Base-by-base conservation (phyloP, 1,140 invertebrate genomes). In the Drosophila albomicans region DNA sequence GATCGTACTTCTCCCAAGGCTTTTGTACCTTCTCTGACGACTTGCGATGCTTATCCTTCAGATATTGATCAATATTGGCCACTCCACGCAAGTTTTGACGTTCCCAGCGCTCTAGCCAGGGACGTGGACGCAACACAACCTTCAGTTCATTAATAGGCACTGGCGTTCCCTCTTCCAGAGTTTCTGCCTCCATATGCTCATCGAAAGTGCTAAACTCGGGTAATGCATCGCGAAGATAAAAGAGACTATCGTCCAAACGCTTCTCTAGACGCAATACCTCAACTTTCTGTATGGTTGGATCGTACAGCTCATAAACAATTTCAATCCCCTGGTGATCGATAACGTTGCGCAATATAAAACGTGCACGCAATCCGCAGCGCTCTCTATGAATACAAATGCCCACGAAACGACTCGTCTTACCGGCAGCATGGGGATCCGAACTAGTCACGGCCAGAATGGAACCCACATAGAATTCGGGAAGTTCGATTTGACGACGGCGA, bases 401-500 rank as follows among this genome's bases (percentile, higher is more conserved):
- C 61, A 99, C 96, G 94, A 99, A 99, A 90, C 95, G 94, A 88
- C 95, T 98, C 0, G 93, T 93, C 93, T 99, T 99, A 41, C 95
- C 96, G 11, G 96, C 95, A 38, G 97, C 95, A 94, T 99, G 96
- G 45, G 93, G 94, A 93, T 99, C 98, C 1, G 98, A 96, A 64
- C 96, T 95, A n/a, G 96, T 97, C 1, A 99, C 98, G 51, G 98
- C 96, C 90, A 99, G 82, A 69, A 99, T 96, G 16, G 96, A 97
- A 51, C 98, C 98, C 89, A 99, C 98, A 94, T 99, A 99, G 94
- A 99, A 99, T 93, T 99, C 98, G 3, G 99, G 99, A 77, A 99
- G 97, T 90, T 97, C 95, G 66, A 99, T 94, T 69, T 96, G 93
- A 5, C 69, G 76, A 0, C 92, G 78, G 68, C 99, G 94, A 56